Evolutionary conservation across 2,888 invertebrate species (phyloP), one percentile per base, ranked within the genome.

Genomic region (Orchestes rusci): DNA sequence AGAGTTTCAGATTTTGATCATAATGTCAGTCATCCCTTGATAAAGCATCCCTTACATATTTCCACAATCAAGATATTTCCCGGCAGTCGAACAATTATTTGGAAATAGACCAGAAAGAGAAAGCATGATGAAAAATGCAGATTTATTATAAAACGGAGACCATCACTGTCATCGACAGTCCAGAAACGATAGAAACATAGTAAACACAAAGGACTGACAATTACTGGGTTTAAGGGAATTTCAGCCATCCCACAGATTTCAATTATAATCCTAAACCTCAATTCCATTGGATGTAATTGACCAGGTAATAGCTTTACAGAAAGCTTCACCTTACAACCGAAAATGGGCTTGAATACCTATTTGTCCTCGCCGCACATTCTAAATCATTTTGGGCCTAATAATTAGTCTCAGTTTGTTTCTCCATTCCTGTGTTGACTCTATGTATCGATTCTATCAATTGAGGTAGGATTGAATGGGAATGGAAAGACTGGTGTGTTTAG

Each of bases 181-280:
- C 42, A 45, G 31, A 27, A 45, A 45, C 35, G 36, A 41, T 45
- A 49, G 45, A 49, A 43, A 46, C 46, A 43, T 43, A 46, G 34
- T 46, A 43, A 39, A 40, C 43, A 60, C 59, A 60, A 64, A 62
- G 59, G 60, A 55, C 64, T 62, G 64, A 66, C 66, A 66, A 67
- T 68, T 66, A 65, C 64, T 62, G 63, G 64, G 64, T 67, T 66
- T 64, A 64, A 63, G 65, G 64, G 66, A 67, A 67, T 67, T 66
- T 62, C 63, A 63, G 60, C 62, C 59, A 66, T 66, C 62, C 67
- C 63, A 63, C 65, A 64, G 66, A 67, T 67, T 68, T 67, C 68
- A 67, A 68, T 68, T 67, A 67, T 68, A 67, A 66, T 65, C 65
- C 62, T 60, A 67, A 66, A 66, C 66, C 66, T 64, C 65, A 63